Base-by-base conservation (phyloP, 2,888 invertebrate species). In the Melieria omissa region DNA sequence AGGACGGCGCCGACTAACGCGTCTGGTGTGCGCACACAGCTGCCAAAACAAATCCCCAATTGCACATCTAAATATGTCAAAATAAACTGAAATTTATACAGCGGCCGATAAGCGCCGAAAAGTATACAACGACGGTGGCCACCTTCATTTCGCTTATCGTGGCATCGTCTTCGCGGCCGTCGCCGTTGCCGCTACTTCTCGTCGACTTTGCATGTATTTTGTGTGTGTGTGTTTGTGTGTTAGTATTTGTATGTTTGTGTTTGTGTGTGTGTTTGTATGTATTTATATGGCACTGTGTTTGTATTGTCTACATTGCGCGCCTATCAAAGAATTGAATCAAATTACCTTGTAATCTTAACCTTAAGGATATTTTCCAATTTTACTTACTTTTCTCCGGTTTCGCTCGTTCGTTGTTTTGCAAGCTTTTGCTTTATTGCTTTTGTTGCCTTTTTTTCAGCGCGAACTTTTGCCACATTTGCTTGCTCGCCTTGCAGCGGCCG, bases 321-420 rank as follows among this genome's bases (percentile, higher is more conserved):
- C 81, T 86, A 86, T 86, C 86, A 82, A 76, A 81, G 81, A 86
- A 86, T 86, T 86, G 86, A 86, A 86, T 86, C 86, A 86, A 86
- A 86, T 86, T 86, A 85, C 87, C 85, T 85, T 86, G 82, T 83
- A 83, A 86, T 86, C 86, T 85, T 82, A 84, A 84, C 86, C 85
- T 85, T 84, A 82, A 85, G 83, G 84, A 83, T 83, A 82, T 85
- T 85, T 85, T 84, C 80, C 79, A 78, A 78, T 78, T 77, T 76
- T 73, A 49, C 62, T 69, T 71, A 70, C 73, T 45, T 65, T 70
- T 68, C 55, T n/a, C 47, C 52, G 6, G 55, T 49, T 14, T 29
- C 14, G 3, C 9, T 54, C 54, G 42, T 60, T 46, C 42, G 52
- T 29, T 29, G 29, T 29, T 29, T 29, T 29, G 29, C 29, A 29